Percentiles rank a stretch among this genome's conserved stretches.
These are phyloP conservation scores for Teleopsis dalmanni DNA, from an alignment of 1,140 invertebrate species.

Conservation along the genomic window DNA sequence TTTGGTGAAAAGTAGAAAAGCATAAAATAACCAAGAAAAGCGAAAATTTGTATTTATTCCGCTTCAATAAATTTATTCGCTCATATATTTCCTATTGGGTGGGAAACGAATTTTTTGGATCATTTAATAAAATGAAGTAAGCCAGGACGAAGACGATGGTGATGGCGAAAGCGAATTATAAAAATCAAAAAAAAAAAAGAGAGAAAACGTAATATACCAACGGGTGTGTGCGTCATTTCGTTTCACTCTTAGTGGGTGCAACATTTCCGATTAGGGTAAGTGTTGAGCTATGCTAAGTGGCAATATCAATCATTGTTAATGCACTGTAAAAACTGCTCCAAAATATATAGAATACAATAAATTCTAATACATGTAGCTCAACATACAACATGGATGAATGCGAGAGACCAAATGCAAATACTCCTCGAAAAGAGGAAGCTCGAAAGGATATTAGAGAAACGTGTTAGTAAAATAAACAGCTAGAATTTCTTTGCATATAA, in stretches of 20 bases:
- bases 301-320: slow-evolving; percentile 17
- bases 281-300: slow-evolving; percentile 13
- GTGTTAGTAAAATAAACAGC: no score
- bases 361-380: no score
- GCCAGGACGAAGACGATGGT: not conserved
- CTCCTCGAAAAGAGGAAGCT: no score
- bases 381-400: no score
- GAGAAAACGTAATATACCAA: not conserved
- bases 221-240: not conserved
- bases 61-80: slow-evolving; percentile 9
- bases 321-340: slow-evolving; percentile 11
- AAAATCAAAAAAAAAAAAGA: not conserved
- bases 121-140: slow-evolving; percentile 4
- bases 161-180: no score
- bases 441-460: no score
- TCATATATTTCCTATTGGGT: not conserved
- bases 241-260: not conserved
- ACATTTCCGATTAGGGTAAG: not conserved
- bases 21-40: not conserved
- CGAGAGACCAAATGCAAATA: no score
- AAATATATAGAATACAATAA: no score
- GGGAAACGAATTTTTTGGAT: slow-evolving; percentile 8
- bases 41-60: slow-evolving; percentile 2
- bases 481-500: no score
- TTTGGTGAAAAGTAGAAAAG: not conserved